Conservation (phyloP, 2,113 vertebrate genomes). For the Pseudois nayaur region DNA sequence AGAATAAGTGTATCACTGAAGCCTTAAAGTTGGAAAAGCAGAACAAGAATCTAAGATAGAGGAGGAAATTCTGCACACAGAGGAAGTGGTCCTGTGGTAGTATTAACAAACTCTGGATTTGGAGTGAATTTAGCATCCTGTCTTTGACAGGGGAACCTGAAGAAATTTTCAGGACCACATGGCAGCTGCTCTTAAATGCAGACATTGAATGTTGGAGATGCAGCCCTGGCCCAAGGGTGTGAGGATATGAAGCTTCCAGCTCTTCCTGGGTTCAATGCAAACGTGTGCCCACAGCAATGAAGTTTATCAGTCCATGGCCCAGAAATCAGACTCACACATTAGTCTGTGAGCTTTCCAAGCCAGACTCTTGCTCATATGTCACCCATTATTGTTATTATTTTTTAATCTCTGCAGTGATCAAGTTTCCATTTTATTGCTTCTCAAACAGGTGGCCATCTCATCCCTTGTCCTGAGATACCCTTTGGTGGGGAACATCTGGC, state of each 20-base stretch:
- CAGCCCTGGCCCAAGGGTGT: not conserved
- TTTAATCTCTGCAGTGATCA: not conserved
- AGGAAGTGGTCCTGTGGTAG: not conserved
- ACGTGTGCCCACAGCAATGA: not conserved
- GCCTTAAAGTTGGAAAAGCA: not conserved
- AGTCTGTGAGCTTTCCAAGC: not conserved
- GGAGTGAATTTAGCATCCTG: not conserved
- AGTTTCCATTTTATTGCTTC: not conserved
- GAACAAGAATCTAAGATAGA: not conserved
- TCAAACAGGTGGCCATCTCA: not conserved
- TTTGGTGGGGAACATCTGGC: not conserved
- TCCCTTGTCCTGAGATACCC: not conserved
- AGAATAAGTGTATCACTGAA: not conserved
- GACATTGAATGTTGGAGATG: not conserved
- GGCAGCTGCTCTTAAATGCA: not conserved
- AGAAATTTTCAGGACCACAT: not conserved
- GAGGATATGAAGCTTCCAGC: not conserved
- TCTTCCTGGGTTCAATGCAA: not conserved
- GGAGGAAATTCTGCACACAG: not conserved
- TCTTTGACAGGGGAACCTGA: not conserved
- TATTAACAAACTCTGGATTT: not conserved
- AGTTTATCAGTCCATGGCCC: not conserved
- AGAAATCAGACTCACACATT: not conserved
- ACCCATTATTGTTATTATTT: not conserved
- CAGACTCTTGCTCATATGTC: not conserved